Base-by-base conservation (phyloP, 2,888 invertebrate species). In the Allygus modestus region DNA sequence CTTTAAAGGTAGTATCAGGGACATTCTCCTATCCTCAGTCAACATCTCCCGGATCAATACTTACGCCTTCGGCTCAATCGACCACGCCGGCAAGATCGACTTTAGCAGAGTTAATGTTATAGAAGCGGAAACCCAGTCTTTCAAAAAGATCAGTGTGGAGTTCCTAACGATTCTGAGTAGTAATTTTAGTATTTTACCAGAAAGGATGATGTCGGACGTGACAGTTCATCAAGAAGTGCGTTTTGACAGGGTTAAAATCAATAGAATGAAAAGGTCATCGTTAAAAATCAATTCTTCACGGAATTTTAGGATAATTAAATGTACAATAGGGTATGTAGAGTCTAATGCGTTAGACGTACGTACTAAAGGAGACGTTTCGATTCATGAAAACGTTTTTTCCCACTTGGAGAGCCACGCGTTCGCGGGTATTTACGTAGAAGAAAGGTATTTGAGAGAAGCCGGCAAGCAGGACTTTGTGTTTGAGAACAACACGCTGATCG, bases 81-180 rank as follows among this genome's bases (percentile, higher is more conserved):
- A 92, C 73, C 93, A 93, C 87, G 93, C 93, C 81, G 93, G 94
- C 87, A 92, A 92, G 81, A 92, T 96, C 84, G 93, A 93, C 87
- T 91, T 97, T 86, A 91, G 91, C 41, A 92, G 94, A 88, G 94
- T 94, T 84, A 89, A 90, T 1, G 91, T 95, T 69, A 91, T 92
- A 65, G 92, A 91, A 77, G 92, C 96, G 75, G 94, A 95, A 87
- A 92, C 92, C 58, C 94, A 96, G 90, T 93, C 95, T 1, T 96
- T 97, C 88, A 97, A 96, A 89, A 96, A 96, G 90, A 95, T 97
- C 89, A 93, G 94, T 33, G 93, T 95, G 0, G 92, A 93, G 46
- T 93, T 93, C 87, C 92, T 97, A 86, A 91, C 93, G 86, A 90
- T 97, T 77, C 91, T 92, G 65, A 94, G 94, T 1, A 93, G 94